Evolutionary conservation across 2,797 vertebrate genomes (phyloP).

Genomic region (Alectoris magna): DNA sequence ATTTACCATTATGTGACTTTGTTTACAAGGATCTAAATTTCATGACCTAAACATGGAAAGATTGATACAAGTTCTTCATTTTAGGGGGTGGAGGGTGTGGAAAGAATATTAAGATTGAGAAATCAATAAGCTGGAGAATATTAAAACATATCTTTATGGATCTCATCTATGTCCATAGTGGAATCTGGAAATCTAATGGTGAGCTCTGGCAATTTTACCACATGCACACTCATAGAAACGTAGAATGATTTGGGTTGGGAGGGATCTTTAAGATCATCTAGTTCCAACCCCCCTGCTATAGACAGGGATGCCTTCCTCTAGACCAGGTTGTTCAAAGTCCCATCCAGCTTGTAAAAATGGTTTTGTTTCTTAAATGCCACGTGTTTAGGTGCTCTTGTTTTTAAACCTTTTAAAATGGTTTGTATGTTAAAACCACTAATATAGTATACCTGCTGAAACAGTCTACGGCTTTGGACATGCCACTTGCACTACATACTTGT

Average conservation of each 20-base stretch:
- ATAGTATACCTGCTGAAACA: rapidly evolving
- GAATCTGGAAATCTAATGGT: background rate
- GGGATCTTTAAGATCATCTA: too few relatives aligned
- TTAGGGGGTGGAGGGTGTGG: background rate
- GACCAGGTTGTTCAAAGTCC: too few relatives aligned
- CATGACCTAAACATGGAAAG: background rate
- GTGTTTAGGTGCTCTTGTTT: background rate
- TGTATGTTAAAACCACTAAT: background rate
- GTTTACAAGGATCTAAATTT: background rate
- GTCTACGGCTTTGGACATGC: background rate
- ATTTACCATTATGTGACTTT: background rate
- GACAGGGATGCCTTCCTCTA: too few relatives aligned
- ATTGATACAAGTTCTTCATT: background rate
- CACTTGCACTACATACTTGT: background rate
- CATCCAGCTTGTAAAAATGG: background rate
- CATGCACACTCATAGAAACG: too few relatives aligned
- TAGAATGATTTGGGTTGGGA: too few relatives aligned
- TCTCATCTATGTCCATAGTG: background rate
- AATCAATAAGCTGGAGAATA: background rate
- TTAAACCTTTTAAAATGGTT: background rate
- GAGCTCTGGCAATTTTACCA: background rate
- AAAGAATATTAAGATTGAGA: background rate
- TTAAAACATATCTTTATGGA: background rate
- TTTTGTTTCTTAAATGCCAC: constrained; percentile 25
- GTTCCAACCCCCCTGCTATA: too few relatives aligned